Percentiles rank a stretch among this genome's conserved stretches.
Evolutionary conservation across 2,113 vertebrate species (phyloP).

Genomic region (Phylloscopus trochilus): DNA sequence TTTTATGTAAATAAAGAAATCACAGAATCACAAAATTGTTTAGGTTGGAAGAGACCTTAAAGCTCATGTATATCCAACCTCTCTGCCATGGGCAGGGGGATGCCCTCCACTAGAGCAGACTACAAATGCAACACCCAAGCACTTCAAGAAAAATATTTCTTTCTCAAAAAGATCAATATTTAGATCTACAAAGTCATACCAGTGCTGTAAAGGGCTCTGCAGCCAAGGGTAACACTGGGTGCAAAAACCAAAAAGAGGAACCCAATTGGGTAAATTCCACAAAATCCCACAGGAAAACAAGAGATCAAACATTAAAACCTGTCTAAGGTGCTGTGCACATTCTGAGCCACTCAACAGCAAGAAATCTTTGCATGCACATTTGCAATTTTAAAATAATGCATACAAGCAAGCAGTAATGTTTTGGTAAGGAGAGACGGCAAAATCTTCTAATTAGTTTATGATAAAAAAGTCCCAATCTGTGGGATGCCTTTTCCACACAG

Average conservation of each 20-base stretch:
- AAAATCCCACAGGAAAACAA: background rate
- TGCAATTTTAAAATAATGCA: background rate
- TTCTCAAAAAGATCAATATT: background rate
- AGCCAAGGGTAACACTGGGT: background rate
- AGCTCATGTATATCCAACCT: accelerated
- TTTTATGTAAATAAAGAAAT: background rate
- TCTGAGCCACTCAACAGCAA: background rate
- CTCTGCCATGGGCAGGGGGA: background rate
- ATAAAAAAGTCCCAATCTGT: too few species aligned
- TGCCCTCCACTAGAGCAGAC: background rate
- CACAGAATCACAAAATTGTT: background rate
- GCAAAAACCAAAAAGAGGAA: background rate
- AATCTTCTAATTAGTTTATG: background rate
- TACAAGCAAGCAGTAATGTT: background rate
- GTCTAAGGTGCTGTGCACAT: background rate
- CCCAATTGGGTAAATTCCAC: background rate
- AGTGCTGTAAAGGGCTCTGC: background rate
- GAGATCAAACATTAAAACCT: background rate
- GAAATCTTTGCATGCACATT: accelerated
- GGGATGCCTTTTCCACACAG: background rate
- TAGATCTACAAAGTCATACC: background rate
- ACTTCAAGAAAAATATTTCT: background rate
- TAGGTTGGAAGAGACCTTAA: background rate
- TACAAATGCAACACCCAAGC: background rate
- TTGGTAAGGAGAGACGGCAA: background rate